Base-by-base conservation (phyloP, 2,797 vertebrate species). In the Cynodonichthys magdalenae region DNA sequence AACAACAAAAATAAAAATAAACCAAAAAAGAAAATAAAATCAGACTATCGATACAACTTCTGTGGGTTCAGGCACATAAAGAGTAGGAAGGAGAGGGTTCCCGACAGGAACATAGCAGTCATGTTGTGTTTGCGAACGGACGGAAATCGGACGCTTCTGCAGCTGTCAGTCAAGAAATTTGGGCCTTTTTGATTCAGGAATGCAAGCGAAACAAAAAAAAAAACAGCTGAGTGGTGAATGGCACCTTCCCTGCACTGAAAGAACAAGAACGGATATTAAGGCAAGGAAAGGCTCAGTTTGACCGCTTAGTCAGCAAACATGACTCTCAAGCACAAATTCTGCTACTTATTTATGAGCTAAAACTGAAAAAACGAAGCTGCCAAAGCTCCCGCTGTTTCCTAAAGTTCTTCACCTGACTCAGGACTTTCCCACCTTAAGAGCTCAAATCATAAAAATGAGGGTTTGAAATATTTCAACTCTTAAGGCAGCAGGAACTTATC, bases 51-150 rank as follows among this genome's bases (percentile, higher is more conserved):
- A 74, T 89, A 89, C 85, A 90, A 85, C 86, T 86, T 88, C 73
- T 80, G 84, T 83, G 84, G 85, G 81, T 90, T 92, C 76, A 92
- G 91, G 90, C 92, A 91, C 89, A 76, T 89, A 81, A 87, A 82
- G 77, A 86, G 86, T 74, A 64, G 84, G 80, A 80, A 74, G 80
- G 76, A 74, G 48, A 68, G 78, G 51, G 39, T 63, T 15, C 2
- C 31, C 9, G 31, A 31, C 24, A 8, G 31, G 31, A 46, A 80
- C 77, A 75, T 78, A 80, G 86, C 67, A 83, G 68, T 77, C 72
- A 84, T 80, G 77, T 84, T 85, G 71, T 59, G 58, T 39, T n/a
- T 60, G 81, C 79, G 81, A 89, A 87, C 74, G 74, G 78, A 76
- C 59, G 63, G 74, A 41, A 12, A 51, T 56, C 42, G 15, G 60